These are phyloP conservation scores for Zosterops japonicus DNA, from an alignment of 2,113 vertebrate species.

Conservation along the genomic window DNA sequence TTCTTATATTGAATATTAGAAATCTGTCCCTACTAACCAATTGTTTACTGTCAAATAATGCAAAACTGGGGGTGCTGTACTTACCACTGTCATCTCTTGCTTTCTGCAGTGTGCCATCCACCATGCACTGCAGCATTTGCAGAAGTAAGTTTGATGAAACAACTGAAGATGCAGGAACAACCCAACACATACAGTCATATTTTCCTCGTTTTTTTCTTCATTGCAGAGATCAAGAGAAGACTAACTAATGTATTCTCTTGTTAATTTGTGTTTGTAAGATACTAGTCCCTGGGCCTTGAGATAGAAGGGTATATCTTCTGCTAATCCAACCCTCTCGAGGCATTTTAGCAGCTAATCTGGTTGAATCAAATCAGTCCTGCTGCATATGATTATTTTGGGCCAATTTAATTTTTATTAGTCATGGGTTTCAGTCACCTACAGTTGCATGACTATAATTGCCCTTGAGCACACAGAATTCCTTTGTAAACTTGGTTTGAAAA, in stretches of 20 bases:
- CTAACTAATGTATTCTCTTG: constrained; percentile 27
- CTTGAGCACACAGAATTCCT: constrained; percentile 58
- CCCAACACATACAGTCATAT: background rate
- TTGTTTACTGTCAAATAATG: background rate
- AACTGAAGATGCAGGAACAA: background rate
- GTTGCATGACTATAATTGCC: constrained; percentile 45
- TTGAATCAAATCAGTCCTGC: constrained; percentile 62
- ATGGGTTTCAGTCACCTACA: constrained; percentile 60
- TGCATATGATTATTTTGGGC: constrained; percentile 68
- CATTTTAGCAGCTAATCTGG: constrained; percentile 65
- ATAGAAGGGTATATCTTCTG: constrained; percentile 36
- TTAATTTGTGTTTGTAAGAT: constrained; percentile 38
- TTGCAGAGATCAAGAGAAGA: background rate
- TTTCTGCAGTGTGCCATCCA: background rate
- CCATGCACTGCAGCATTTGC: background rate
- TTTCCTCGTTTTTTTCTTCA: background rate
- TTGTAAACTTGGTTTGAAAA: constrained; percentile 53
- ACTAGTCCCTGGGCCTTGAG: constrained; percentile 2
- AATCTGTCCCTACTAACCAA: background rate
- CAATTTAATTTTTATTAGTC: constrained; percentile 72
- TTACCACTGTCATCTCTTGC: background rate
- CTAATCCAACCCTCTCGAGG: constrained; percentile 60
- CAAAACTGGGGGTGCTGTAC: background rate
- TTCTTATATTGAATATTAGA: background rate
- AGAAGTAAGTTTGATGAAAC: background rate